Conservation (phyloP, 53 echinoderm and acorn worm species). For the Paelopatides confundens region DNA sequence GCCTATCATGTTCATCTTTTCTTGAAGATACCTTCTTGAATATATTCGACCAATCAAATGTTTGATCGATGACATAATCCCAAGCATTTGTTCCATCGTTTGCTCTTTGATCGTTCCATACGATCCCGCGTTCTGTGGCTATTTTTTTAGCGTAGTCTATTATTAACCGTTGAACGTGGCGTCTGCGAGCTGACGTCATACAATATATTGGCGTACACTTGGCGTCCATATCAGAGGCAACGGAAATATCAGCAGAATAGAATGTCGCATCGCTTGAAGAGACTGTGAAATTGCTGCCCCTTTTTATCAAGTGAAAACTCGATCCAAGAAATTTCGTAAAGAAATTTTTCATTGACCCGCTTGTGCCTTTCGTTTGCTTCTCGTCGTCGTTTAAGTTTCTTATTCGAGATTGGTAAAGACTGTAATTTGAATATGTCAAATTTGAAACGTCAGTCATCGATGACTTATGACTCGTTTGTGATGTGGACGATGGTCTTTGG, state of each 20-base stretch:
- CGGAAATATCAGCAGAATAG: not conserved
- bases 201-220: not conserved
- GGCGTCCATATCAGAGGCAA: not conserved
- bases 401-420: not conserved
- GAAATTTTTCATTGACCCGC: not conserved
- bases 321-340: not conserved
- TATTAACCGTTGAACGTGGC: slow-evolving; percentile 65
- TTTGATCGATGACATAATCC: not conserved
- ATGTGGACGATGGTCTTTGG: not conserved
- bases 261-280: not conserved
- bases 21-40: slow-evolving; percentile 9
- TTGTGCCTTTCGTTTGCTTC: not conserved
- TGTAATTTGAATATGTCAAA: not conserved
- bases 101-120: slow-evolving; percentile 7
- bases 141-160: slow-evolving; percentile 62
- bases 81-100: not conserved
- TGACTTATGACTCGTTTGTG: not conserved
- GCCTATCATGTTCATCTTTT: not conserved
- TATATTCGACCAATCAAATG: slow-evolving; percentile 1
- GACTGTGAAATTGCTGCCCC: not conserved
- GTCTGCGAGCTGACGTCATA: slow-evolving; percentile 52
- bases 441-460: not conserved
- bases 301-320: not conserved
- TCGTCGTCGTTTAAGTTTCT: not conserved
- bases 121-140: slow-evolving; percentile 51